Conservation (phyloP, 2,113 vertebrate genomes). For the Bothrops jararaca region DNA sequence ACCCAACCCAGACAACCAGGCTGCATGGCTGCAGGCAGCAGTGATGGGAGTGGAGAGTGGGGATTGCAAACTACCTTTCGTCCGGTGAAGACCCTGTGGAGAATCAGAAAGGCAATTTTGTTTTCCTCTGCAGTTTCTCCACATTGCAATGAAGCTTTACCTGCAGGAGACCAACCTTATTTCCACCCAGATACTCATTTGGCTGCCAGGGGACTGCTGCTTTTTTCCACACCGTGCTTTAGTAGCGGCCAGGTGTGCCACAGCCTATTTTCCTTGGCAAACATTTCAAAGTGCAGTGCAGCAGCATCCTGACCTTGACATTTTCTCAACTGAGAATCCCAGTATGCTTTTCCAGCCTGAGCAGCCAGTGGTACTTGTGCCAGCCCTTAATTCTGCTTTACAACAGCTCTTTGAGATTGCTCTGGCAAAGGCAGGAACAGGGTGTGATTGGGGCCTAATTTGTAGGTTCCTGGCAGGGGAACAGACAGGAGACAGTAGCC, state of each 20-base stretch:
- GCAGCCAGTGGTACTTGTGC: neutral
- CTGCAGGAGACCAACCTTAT: neutral
- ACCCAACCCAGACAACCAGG: neutral
- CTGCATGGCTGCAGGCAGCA: neutral
- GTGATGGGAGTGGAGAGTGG: neutral
- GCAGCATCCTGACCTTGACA: neutral
- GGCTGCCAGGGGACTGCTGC: neutral
- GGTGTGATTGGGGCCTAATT: neutral
- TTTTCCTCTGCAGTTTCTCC: neutral
- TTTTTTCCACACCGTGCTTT: neutral
- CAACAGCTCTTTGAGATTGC: neutral
- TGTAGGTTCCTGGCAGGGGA: neutral
- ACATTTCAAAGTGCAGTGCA: neutral
- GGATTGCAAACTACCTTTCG: neutral
- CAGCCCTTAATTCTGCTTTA: neutral
- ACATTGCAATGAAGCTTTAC: neutral
- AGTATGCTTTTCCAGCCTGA: neutral
- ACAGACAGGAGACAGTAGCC: neutral
- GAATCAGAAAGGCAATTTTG: neutral
- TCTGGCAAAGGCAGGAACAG: neutral
- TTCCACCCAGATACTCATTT: neutral
- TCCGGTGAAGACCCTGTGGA: neutral
- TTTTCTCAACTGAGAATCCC: neutral
- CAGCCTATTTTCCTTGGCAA: neutral
- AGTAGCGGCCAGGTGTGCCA: neutral